Conservation (phyloP, 2,797 vertebrate genomes). For the Liasis olivaceus region DNA sequence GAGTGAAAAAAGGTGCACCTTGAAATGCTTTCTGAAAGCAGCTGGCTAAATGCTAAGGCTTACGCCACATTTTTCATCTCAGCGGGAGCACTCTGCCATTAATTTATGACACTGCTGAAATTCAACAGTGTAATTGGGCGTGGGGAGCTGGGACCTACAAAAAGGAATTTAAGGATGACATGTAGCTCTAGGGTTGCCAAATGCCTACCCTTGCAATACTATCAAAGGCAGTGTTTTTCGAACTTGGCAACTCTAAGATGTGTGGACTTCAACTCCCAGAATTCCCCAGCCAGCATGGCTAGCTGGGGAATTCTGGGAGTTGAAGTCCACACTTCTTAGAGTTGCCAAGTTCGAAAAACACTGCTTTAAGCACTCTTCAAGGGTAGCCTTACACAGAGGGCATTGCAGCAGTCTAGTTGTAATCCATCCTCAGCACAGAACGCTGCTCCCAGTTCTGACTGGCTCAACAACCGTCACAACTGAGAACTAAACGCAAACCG, state of each 20-base stretch:
- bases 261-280: not conserved
- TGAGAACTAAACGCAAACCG: not conserved
- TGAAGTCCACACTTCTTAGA: no score
- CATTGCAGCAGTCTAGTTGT: not conserved
- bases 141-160: not conserved
- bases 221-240: not conserved
- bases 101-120: not conserved
- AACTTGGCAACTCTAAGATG: not conserved
- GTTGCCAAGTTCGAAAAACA: no score
- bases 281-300: not conserved
- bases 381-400: no score
- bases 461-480: not conserved
- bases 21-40: not conserved
- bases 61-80: not conserved
- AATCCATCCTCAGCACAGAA: not conserved
- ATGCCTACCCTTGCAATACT: not conserved
- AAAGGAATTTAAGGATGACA: not conserved
- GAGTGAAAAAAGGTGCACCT: not conserved
- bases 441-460: not conserved
- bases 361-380: not conserved
- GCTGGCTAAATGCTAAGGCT: not conserved
- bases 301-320: no score
- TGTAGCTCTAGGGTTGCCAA: not conserved
- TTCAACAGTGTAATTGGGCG: not conserved
- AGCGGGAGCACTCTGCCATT: not conserved